Evolutionary conservation across 2,888 invertebrate genomes (phyloP).

Genomic region (Macropis europaea): DNA sequence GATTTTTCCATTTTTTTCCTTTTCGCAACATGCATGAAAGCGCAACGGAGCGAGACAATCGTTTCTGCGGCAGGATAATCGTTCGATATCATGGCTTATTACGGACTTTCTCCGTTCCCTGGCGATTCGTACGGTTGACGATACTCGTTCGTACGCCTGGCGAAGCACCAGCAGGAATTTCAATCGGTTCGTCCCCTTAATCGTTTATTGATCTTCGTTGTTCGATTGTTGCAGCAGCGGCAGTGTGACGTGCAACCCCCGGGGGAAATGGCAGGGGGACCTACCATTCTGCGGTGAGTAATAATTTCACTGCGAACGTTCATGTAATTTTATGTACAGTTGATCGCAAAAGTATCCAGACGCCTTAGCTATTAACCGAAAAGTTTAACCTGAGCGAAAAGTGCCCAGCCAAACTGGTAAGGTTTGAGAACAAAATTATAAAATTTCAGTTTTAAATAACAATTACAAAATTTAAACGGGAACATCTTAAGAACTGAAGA

Average conservation of each 20-base stretch:
- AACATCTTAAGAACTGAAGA: too few species aligned
- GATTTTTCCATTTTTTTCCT: constrained; percentile 8
- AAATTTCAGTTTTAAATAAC: too few species aligned
- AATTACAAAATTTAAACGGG: too few species aligned
- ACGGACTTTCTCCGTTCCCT: constrained; percentile 54
- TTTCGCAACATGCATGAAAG: not conserved
- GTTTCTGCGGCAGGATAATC: constrained; percentile 11
- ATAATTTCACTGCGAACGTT: not conserved
- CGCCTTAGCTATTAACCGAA: too few species aligned
- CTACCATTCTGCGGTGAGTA: constrained; percentile 90
- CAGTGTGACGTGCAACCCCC: constrained; percentile 85
- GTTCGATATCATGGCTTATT: constrained; percentile 23
- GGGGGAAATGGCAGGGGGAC: constrained; percentile 90
- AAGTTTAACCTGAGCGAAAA: too few species aligned
- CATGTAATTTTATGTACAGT: not conserved
- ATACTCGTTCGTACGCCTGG: constrained; percentile 23
- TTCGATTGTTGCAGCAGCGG: constrained; percentile 80
- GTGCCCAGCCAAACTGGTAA: too few species aligned
- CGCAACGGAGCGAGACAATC: constrained; percentile 24
- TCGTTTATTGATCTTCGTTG: too few species aligned
- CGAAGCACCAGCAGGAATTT: constrained; percentile 16
- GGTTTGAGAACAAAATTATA: too few species aligned
- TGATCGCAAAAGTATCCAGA: too few species aligned
- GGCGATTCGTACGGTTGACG: constrained; percentile 15
- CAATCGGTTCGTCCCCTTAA: constrained; percentile 11